These are phyloP conservation scores for Temnopleurus reevesii DNA, from an alignment of 53 echinoderm and acorn worm species.

Conservation along the genomic window DNA sequence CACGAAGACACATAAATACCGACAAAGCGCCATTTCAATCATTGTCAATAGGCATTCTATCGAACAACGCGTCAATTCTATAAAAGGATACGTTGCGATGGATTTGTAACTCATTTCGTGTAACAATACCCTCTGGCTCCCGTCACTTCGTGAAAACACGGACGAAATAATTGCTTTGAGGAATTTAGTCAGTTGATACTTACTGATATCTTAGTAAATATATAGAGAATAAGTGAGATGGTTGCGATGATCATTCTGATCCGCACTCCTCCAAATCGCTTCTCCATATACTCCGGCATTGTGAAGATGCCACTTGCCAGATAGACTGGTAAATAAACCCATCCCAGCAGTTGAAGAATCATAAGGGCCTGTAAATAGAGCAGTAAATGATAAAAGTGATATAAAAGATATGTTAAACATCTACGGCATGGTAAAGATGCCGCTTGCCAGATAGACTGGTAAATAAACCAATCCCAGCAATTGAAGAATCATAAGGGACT, in stretches of 20 bases:
- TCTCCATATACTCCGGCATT: slow-evolving; percentile 87
- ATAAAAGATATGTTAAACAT: neutral
- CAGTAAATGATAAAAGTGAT: too few species aligned
- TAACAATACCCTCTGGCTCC: too few species aligned
- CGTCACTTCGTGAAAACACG: too few species aligned
- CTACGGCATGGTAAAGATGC: slow-evolving; percentile 68
- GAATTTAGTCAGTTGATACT: too few species aligned
- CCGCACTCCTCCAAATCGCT: slow-evolving; percentile 79
- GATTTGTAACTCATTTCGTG: too few species aligned
- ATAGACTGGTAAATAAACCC: slow-evolving; percentile 78
- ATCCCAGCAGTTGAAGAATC: slow-evolving; percentile 75
- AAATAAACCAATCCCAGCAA: slow-evolving; percentile 76
- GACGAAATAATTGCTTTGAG: too few species aligned
- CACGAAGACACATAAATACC: too few species aligned
- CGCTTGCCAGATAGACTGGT: slow-evolving; percentile 76
- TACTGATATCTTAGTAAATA: slow-evolving; percentile 96
- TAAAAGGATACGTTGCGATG: too few species aligned
- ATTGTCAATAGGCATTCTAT: too few species aligned
- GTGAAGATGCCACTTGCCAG: slow-evolving; percentile 76
- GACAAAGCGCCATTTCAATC: too few species aligned
- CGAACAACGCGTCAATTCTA: too few species aligned
- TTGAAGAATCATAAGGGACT: slow-evolving; percentile 75
- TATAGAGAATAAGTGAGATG: slow-evolving; percentile 83
- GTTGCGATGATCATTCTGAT: slow-evolving; percentile 75
- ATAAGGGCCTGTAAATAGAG: slow-evolving; percentile 63